phyloP scores from a whole-genome alignment of 2,888 invertebrate species.

The Diarsia rubi region DNA sequence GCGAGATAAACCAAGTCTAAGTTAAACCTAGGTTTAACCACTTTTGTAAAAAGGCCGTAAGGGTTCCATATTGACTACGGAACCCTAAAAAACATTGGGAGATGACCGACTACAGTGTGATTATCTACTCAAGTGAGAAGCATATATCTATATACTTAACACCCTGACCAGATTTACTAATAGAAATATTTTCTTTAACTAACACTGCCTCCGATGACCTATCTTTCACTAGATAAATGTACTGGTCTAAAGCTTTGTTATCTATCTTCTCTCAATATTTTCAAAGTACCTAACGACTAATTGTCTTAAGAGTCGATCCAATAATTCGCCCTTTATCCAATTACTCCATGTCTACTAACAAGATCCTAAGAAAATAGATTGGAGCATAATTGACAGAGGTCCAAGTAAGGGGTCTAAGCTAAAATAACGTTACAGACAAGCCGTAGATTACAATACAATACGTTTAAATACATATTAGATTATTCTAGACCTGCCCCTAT shows the following conservation, averaged over 20 bases:
- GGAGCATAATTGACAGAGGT: constrained; percentile 54
- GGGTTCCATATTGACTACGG: too few species aligned
- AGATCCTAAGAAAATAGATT: constrained; percentile 64
- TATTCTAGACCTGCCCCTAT: constrained; percentile 51
- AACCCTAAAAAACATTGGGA: too few species aligned
- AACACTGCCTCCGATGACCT: not conserved
- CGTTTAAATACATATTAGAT: constrained; percentile 66
- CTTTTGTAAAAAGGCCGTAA: too few species aligned
- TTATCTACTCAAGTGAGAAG: too few species aligned
- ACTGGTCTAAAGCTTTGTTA: constrained; percentile 1
- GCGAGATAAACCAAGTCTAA: too few species aligned
- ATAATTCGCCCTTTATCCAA: constrained; percentile 58
- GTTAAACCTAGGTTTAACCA: too few species aligned
- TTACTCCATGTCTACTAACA: constrained; percentile 54
- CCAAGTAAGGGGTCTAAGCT: constrained; percentile 50
- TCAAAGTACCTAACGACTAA: constrained; percentile 42
- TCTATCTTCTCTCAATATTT: constrained; percentile 38
- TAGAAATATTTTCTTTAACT: not conserved
- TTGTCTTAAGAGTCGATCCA: constrained; percentile 55
- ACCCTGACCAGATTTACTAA: too few species aligned
- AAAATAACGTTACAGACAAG: constrained; percentile 58
- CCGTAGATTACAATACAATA: constrained; percentile 66
- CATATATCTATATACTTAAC: too few species aligned
- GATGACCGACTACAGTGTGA: too few species aligned
- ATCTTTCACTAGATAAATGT: not conserved